These are phyloP conservation scores for Gadus chalcogrammus DNA, from an alignment of 2,113 vertebrate species.

Conservation along the genomic window DNA sequence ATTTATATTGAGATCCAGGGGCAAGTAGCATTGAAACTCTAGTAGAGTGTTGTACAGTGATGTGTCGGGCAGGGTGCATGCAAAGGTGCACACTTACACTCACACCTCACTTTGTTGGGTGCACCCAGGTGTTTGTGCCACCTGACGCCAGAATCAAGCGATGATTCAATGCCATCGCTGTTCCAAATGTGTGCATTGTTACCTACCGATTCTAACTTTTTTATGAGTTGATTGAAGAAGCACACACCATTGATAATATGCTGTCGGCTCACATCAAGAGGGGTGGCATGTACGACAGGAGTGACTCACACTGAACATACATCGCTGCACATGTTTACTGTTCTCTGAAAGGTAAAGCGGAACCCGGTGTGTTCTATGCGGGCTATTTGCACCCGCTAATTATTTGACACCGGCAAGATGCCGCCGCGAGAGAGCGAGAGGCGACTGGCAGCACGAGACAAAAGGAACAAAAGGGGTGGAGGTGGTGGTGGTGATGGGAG, in stretches of 20 bases:
- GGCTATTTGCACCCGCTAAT: constrained; percentile 17
- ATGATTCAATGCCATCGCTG: no score
- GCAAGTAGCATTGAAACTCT: background rate
- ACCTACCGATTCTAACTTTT: no score
- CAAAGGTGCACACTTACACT: no score
- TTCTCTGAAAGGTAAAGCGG: background rate
- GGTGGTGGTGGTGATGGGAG: background rate
- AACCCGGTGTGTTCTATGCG: background rate
- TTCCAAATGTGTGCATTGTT: no score
- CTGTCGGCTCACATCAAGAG: no score
- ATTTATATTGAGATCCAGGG: constrained; percentile 7
- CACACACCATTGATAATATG: no score
- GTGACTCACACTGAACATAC: background rate
- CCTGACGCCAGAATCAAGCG: no score
- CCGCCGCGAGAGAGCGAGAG: constrained; percentile 34
- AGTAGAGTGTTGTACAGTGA: background rate
- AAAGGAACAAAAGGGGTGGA: constrained; percentile 20
- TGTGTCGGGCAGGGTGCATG: background rate
- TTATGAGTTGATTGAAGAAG: no score
- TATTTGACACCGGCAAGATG: constrained; percentile 33
- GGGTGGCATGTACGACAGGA: background rate
- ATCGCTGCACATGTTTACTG: background rate
- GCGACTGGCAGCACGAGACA: constrained; percentile 37
- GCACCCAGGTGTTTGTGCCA: no score
- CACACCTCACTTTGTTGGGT: no score